These are phyloP conservation scores for Nasonia oneida DNA, from an alignment of 2,888 invertebrate genomes.

Conservation along the genomic window DNA sequence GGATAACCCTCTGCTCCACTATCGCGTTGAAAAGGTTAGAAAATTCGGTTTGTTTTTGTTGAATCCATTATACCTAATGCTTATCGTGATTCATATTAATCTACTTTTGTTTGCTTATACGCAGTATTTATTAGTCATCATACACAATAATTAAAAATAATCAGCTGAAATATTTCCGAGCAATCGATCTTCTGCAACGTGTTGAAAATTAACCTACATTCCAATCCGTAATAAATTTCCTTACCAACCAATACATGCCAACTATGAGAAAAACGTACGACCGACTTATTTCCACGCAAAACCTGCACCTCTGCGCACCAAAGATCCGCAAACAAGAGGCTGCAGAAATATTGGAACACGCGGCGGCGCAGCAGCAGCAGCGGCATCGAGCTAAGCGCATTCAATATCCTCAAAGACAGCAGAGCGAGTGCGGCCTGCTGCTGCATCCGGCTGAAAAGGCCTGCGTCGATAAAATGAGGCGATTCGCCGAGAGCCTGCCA, in stretches of 20 bases:
- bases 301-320: neutral
- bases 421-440: slow-evolving; percentile 12
- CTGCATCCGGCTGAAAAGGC: slow-evolving; percentile 59
- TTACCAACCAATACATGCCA: neutral
- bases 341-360: slow-evolving; percentile 32
- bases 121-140: neutral
- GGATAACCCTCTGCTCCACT: neutral
- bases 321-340: slow-evolving; percentile 34
- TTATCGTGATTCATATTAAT: no score
- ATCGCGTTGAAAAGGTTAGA: slow-evolving; percentile 47
- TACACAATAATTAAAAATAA: neutral
- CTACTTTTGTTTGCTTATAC: no score
- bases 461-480: slow-evolving; percentile 68
- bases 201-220: neutral
- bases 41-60: neutral
- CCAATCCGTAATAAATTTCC: neutral
- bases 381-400: neutral
- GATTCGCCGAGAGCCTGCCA: slow-evolving; percentile 68
- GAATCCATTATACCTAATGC: no score
- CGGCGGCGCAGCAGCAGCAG: neutral
- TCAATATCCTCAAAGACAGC: slow-evolving; percentile 11
- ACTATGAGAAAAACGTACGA: neutral
- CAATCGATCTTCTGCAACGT: no score
- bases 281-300: neutral
- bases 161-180: no score